Conservation (phyloP, 2,888 invertebrate species). For the Drosophila lacicola region DNA sequence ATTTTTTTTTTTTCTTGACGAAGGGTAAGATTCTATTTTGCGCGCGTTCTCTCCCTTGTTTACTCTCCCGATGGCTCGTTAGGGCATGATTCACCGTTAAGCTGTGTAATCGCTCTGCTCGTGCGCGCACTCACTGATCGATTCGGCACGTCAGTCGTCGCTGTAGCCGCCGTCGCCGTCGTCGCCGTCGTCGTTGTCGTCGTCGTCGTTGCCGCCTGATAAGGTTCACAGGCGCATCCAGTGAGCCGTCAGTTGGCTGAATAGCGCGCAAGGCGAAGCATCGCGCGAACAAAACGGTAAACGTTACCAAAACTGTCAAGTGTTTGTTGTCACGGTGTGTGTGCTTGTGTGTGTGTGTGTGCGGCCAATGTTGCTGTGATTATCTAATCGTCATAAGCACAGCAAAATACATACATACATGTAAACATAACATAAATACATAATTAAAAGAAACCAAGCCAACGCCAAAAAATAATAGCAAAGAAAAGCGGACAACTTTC, state of each 20-base stretch:
- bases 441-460: conserved; percentile 50
- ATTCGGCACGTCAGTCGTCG: conserved; percentile 39
- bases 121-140: conserved; percentile 77
- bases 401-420: conserved; percentile 39
- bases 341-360: conserved; percentile 3
- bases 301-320: conserved; percentile 45
- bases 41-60: conserved; percentile 7
- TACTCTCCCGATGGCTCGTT: conserved; percentile 42
- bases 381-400: conserved; percentile 71
- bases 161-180: conserved; percentile 24
- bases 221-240: conserved; percentile 78
- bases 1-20: not conserved
- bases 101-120: conserved; percentile 74
- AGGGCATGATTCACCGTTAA: conserved; percentile 68
- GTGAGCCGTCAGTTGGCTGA: conserved; percentile 74
- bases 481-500: conserved; percentile 57
- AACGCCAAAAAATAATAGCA: conserved; percentile 54
- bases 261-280: conserved; percentile 71
- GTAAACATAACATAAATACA: conserved; percentile 29
- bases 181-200: conserved; percentile 27
- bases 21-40: conserved; percentile 20
- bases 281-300: conserved; percentile 51
- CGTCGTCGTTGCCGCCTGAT: conserved; percentile 61
- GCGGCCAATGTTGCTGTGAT: conserved; percentile 59
- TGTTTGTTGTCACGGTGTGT: conserved; percentile 33